Evolutionary conservation across 2,888 invertebrate genomes (phyloP).

Genomic region (Pristionchus maxplancki): DNA sequence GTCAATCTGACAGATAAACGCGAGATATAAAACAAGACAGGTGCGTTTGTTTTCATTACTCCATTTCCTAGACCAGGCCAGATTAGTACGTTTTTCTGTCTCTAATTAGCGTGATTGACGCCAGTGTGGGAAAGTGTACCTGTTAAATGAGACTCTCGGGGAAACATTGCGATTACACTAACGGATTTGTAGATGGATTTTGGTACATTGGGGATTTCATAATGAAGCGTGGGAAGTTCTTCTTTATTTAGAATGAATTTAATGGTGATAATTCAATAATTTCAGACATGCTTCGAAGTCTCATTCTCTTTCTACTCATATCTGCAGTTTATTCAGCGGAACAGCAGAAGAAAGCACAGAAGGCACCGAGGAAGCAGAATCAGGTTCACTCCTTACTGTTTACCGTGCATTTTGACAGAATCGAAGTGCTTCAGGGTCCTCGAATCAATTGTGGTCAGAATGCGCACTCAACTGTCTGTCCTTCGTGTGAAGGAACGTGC

Average conservation of each 20-base stretch:
- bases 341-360: background rate
- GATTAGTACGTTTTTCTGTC: background rate
- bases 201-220: background rate
- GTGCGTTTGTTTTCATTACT: background rate
- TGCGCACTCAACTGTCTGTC: background rate
- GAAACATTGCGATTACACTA: background rate
- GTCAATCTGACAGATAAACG: background rate
- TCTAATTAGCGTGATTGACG: background rate
- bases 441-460: background rate
- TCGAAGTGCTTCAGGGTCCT: background rate
- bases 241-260: background rate
- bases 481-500: slow-evolving; percentile 2
- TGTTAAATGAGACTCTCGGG: background rate
- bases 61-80: background rate
- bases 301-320: background rate
- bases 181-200: background rate
- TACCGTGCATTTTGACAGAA: background rate
- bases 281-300: background rate
- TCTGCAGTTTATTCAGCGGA: background rate
- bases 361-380: background rate
- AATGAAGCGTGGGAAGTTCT: background rate
- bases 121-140: background rate
- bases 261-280: background rate
- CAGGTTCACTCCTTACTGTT: background rate
- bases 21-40: background rate